Evolutionary conservation across 2,797 vertebrate genomes (phyloP).

Genomic region (Picus viridis): DNA sequence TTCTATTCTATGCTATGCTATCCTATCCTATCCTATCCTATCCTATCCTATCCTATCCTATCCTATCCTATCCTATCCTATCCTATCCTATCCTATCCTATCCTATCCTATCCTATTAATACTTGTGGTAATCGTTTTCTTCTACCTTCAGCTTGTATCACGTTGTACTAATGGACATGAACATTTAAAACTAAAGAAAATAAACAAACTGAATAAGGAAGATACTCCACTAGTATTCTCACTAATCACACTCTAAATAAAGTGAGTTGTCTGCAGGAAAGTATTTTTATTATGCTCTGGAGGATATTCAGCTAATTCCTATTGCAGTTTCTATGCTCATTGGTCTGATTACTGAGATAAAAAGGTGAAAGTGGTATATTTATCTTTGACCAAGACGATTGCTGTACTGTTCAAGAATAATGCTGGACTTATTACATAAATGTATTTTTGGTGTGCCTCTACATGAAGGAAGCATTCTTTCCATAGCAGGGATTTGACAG

Average conservation of each 20-base stretch:
- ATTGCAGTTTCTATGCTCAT: background rate
- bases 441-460: background rate
- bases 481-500: constrained; percentile 64
- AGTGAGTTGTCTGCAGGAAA: background rate
- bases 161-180: background rate
- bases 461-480: background rate
- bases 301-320: constrained; percentile 77
- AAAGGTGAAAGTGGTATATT: background rate
- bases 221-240: background rate
- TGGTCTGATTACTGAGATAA: background rate
- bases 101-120: background rate
- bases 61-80: too few species aligned
- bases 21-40: too few species aligned
- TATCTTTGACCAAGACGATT: background rate
- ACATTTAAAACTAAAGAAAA: constrained; percentile 3
- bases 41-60: background rate
- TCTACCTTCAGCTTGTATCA: background rate
- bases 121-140: background rate
- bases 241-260: background rate
- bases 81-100: too few species aligned
- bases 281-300: constrained; percentile 7
- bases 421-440: background rate
- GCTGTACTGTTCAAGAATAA: background rate
- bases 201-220: background rate
- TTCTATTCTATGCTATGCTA: too few species aligned